Conservation (phyloP, 1,140 invertebrate genomes). For the Anoplophora glabripennis region DNA sequence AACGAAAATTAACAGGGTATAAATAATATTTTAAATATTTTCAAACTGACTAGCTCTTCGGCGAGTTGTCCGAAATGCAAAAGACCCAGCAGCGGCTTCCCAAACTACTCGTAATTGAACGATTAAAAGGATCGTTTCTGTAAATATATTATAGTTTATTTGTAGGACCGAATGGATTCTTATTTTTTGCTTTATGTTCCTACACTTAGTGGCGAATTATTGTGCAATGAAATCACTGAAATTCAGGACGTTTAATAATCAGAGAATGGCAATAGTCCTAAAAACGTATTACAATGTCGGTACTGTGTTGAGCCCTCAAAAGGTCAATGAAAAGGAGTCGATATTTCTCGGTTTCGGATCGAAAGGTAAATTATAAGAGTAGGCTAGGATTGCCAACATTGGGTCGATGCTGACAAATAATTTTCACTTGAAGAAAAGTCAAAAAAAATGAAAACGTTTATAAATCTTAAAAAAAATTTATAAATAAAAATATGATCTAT, state of each 20-base stretch:
- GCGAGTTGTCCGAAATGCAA: not conserved
- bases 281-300: conserved; percentile 58
- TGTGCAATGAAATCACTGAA: conserved; percentile 71
- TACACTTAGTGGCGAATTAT: conserved; percentile 87
- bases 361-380: conserved; percentile 43
- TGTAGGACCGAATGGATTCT: conserved; percentile 65
- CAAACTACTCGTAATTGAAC: too few species aligned
- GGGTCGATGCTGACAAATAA: too few species aligned
- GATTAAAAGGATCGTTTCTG: not conserved
- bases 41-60: not conserved
- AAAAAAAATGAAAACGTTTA: too few species aligned
- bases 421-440: too few species aligned
- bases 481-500: too few species aligned
- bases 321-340: conserved; percentile 60
- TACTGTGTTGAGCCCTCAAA: conserved; percentile 51
- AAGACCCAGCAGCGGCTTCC: not conserved
- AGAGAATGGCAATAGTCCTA: conserved; percentile 67
- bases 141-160: conserved; percentile 7
- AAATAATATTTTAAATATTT: too few species aligned
- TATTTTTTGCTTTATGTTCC: conserved; percentile 68
- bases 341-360: conserved; percentile 54
- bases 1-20: not conserved
- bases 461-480: too few species aligned
- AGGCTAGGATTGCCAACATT: too few species aligned
- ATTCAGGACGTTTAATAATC: conserved; percentile 77